Conservation (phyloP, 1,140 invertebrate species). For the Trachymyrmex septentrionalis region DNA sequence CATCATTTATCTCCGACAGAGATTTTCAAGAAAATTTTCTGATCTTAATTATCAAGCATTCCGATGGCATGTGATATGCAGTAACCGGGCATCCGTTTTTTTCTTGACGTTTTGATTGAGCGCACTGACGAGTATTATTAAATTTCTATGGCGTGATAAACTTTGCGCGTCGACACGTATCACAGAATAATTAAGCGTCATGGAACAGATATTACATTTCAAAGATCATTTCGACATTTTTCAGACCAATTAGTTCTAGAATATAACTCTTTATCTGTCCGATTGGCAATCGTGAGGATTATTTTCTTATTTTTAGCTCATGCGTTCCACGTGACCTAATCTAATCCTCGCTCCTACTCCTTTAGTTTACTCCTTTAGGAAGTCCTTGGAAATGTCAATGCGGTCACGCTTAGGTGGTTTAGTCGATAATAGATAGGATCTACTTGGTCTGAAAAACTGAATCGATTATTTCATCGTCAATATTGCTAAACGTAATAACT, state of each 20-base stretch:
- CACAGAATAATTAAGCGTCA: no score
- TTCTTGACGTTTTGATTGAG: background rate
- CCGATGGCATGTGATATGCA: background rate
- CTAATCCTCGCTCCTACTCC: conserved; percentile 37
- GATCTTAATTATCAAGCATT: conserved; percentile 2
- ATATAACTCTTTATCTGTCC: background rate
- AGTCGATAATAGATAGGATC: conserved; percentile 50
- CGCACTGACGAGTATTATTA: conserved; percentile 16
- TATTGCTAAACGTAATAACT: background rate
- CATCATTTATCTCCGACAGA: conserved; percentile 14
- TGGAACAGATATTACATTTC: background rate
- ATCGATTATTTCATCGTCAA: conserved; percentile 47
- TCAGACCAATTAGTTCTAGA: background rate
- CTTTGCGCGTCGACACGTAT: background rate
- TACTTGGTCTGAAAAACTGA: conserved; percentile 26
- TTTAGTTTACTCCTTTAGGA: conserved; percentile 45
- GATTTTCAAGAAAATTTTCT: conserved; percentile 27
- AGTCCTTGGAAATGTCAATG: conserved; percentile 66
- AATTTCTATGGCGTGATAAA: conserved; percentile 5
- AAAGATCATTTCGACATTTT: background rate
- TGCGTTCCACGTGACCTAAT: conserved; percentile 51
- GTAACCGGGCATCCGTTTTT: background rate
- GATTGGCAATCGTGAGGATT: conserved; percentile 4
- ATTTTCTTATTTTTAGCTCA: conserved; percentile 58
- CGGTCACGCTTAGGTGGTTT: conserved; percentile 52